These are phyloP conservation scores for Thymelicus lineola DNA, from an alignment of 2,888 invertebrate species.

Conservation along the genomic window DNA sequence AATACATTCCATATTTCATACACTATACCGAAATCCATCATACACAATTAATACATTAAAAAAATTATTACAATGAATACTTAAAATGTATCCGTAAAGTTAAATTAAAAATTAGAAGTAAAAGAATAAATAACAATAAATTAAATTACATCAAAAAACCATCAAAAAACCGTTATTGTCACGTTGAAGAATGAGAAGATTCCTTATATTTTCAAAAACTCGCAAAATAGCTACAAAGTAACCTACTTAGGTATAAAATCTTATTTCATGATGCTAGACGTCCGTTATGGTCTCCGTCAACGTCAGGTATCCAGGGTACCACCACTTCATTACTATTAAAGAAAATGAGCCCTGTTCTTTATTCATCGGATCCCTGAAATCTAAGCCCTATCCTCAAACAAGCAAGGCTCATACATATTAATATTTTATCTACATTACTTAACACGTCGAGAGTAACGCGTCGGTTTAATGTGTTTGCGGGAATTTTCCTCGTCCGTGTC, in stretches of 20 bases:
- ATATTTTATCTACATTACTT: slow-evolving; percentile 77
- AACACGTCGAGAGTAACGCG: slow-evolving; percentile 57
- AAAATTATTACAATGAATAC: too few species aligned
- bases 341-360: slow-evolving; percentile 54
- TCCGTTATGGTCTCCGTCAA: background rate
- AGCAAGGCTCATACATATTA: slow-evolving; percentile 79
- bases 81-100: too few species aligned
- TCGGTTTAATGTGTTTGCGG: slow-evolving; percentile 62
- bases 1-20: too few species aligned
- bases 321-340: slow-evolving; percentile 21
- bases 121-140: too few species aligned
- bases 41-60: too few species aligned
- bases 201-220: too few species aligned
- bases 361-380: slow-evolving; percentile 74
- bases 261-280: background rate
- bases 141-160: too few species aligned
- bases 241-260: background rate
- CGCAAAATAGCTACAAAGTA: too few species aligned
- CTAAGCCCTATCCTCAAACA: slow-evolving; percentile 74
- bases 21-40: too few species aligned
- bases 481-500: slow-evolving; percentile 68
- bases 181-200: too few species aligned
- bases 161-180: too few species aligned
- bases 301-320: background rate
- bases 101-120: too few species aligned